Evolutionary conservation across 2,888 invertebrate species (phyloP).

Genomic region (Plusia festucae): DNA sequence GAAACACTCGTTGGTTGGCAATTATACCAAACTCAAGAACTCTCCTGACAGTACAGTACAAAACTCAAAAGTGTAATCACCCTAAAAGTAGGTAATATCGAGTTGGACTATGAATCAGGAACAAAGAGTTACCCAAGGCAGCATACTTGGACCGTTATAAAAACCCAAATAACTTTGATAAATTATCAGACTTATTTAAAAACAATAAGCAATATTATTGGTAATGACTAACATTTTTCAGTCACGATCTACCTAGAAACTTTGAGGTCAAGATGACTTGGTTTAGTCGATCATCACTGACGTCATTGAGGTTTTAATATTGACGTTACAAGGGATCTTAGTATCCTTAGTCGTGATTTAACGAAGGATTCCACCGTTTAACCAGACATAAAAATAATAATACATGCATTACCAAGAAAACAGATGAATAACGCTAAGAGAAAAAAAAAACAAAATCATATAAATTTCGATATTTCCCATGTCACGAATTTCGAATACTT

Average conservation of each 20-base stretch:
- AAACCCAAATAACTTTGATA: conserved; percentile 42
- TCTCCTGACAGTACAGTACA: no score
- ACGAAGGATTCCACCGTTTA: not conserved
- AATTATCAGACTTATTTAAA: conserved; percentile 52
- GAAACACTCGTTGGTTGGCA: no score
- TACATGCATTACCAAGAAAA: not conserved
- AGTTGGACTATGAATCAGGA: no score
- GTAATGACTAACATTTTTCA: conserved; percentile 56
- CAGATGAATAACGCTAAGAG: not conserved
- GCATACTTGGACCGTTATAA: not conserved
- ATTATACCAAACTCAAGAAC: no score
- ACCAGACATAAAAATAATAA: not conserved
- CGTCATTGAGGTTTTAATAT: conserved; percentile 47
- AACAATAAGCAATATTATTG: conserved; percentile 32
- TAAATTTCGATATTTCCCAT: no score
- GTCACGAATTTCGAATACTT: no score
- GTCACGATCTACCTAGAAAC: conserved; percentile 54
- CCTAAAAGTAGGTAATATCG: no score
- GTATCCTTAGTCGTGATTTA: conserved; percentile 10
- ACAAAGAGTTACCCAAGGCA: not conserved
- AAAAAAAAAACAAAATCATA: not conserved
- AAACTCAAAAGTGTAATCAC: no score
- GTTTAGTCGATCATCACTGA: conserved; percentile 34
- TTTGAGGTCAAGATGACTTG: conserved; percentile 58
- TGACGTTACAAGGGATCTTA: conserved; percentile 35